Conservation (phyloP, 2,113 vertebrate species). For the Pelecanoides urinatrix region DNA sequence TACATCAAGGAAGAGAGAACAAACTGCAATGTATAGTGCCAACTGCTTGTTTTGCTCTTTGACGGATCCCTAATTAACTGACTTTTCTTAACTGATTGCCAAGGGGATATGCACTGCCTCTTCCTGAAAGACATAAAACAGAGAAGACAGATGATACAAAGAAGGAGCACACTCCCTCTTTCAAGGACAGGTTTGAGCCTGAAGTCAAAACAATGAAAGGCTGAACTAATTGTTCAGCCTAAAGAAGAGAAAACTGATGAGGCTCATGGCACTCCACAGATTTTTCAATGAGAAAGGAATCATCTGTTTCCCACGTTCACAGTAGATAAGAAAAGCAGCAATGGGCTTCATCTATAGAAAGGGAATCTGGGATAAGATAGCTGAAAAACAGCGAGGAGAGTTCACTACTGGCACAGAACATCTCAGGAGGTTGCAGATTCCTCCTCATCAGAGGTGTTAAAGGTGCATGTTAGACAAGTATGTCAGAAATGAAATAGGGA, state of each 20-base stretch:
- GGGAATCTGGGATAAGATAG: background rate
- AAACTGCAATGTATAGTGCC: background rate
- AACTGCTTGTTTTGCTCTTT: background rate
- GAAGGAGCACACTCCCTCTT: background rate
- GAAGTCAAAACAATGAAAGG: background rate
- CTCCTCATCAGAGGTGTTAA: background rate
- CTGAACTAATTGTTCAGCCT: background rate
- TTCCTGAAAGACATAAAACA: conserved; percentile 17
- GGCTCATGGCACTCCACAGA: background rate
- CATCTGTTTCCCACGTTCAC: background rate
- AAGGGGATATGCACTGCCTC: background rate
- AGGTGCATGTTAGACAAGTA: background rate
- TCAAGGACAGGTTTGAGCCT: background rate
- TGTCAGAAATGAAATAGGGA: background rate
- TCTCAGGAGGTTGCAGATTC: background rate
- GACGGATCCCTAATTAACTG: conserved; percentile 11
- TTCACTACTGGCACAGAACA: background rate
- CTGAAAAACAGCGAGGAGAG: background rate
- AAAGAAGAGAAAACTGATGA: conserved; percentile 3
- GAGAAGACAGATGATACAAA: background rate
- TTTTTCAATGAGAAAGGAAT: background rate
- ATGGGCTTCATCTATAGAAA: background rate
- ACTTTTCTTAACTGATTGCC: conserved; percentile 1
- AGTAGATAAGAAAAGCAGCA: background rate
- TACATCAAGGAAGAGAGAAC: background rate